Conservation (phyloP, 2,888 invertebrate species). For the Ophion ventricosus region DNA sequence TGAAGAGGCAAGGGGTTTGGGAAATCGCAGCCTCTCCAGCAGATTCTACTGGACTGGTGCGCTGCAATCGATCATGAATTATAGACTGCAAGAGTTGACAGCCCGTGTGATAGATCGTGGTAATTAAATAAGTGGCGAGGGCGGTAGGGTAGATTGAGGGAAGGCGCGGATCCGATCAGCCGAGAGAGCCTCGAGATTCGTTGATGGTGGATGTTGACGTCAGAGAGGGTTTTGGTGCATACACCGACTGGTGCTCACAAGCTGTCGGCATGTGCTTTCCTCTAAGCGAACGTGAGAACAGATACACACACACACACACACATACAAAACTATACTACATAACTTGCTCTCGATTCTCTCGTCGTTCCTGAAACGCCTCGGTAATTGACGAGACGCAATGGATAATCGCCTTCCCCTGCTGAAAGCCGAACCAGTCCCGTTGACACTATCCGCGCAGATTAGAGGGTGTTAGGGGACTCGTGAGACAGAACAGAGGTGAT, state of each 20-base stretch:
- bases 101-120: constrained; percentile 81
- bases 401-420: constrained; percentile 74
- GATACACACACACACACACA: background rate
- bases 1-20: constrained; percentile 44
- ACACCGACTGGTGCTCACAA: constrained; percentile 42
- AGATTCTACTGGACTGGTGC: constrained; percentile 60
- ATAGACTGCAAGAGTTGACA: constrained; percentile 80
- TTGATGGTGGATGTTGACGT: constrained; percentile 59
- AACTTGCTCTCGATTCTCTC: constrained; percentile 60
- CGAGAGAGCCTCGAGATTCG: constrained; percentile 73
- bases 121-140: constrained; percentile 81
- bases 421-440: constrained; percentile 66
- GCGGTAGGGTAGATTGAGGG: constrained; percentile 39
- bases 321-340: constrained; percentile 16
- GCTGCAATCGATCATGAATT: constrained; percentile 81
- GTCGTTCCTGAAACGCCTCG: constrained; percentile 73
- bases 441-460: constrained; percentile 76
- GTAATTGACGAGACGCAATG: constrained; percentile 81
- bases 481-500: constrained; percentile 67
- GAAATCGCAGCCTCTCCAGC: constrained; percentile 30
- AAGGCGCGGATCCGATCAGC: constrained; percentile 73
- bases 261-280: constrained; percentile 50
- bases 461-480: constrained; percentile 64
- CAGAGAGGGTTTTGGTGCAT: constrained; percentile 50
- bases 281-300: constrained; percentile 37